Base-by-base conservation (phyloP, 2,113 vertebrate species). In the Trogon surrucura region DNA sequence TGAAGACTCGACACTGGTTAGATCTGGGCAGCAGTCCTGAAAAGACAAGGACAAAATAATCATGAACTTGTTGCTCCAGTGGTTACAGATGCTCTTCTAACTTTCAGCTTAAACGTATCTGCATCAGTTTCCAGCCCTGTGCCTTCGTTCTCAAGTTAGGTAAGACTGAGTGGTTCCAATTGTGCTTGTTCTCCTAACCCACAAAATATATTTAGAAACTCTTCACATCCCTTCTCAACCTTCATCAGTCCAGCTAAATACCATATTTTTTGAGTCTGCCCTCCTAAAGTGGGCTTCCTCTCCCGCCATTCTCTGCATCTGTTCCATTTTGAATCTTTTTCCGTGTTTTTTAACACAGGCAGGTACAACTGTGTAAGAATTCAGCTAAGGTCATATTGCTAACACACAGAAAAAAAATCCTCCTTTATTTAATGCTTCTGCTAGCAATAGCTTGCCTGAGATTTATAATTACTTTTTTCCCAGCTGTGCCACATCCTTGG, bases 401-500 rank as follows among this genome's bases (percentile, higher is more conserved):
- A 79, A 77, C 45, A 92, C 71, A 66, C 41, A 92, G 67, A 85
- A 94, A 80, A 36, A 82, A 83, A 62, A 5, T 67, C 81, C 26
- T 65, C 72, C 64, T 90, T 70, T 77, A 45, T 93, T 90, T 80
- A 73, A 88, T 80, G 82, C 16, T 34, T 95, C 94, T 93, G 89
- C 64, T 88, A 88, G 56, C 72, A 86, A 62, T 88, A 80, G 57
- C 88, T 82, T 0, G 18, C 34, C 66, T 53, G 51, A 91, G 89
- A 93, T 92, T 97, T 93, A 89, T 95, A 92, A 82, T 93, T 95
- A 88, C 58, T 94, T 71, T 78, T 95, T 95, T 79, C 91, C 61
- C 95, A 95, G 96, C 91, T 95, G 87, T 95, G 89, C 85, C 89
- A 93, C 94, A 94, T 92, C 93, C 91, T 95, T 96, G 95, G 94